Evolutionary conservation across 2,113 vertebrate genomes (phyloP), one percentile per base, ranked within the genome.

Genomic region (Myxocyprinus asiaticus): DNA sequence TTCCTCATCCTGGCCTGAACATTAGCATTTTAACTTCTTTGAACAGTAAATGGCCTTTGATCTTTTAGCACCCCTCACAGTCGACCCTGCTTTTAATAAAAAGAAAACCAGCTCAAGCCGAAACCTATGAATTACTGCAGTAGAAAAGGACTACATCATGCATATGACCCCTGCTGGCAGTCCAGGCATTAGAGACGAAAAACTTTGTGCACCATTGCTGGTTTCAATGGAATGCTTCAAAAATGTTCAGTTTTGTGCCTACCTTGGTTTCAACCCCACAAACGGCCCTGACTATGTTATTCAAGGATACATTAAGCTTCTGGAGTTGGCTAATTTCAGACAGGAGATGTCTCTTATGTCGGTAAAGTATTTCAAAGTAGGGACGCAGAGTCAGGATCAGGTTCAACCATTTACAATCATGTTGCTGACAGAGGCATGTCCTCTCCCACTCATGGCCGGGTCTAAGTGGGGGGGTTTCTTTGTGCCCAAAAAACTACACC

Each of bases 111-210:
- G 45, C 62, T 71, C 61, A 8, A 15, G 67, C 72, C 62, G 45
- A n/a, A 42, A 7, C 55, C 65, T 63, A 71, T 84, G 69, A 84
- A 81, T 76, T 78, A 81, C 66, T 79, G 33, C 70, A 59, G 69
- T 62, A 65, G 42, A 78, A 81, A 55, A 71, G 58, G 14, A 71
- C 43, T 44, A 45, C 59, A 43, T 33, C 72, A 45, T 76, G 47
- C 14, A 66, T 48, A 42, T 44, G 61, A 58, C 77, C 58, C 43
- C 83, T 77, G 64, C 66, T 76, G 80, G 66, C 22, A 56, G 47
- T 47, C n/a, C 22, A 17, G 3, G 15, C 42, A 8, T 65, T 11
- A 9, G 22, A 6, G 58, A 63, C 17, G 43, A 14, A 58, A 55
- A 62, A 78, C 44, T 15, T 12, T 15, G 14, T 5, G 5, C 0